A percentile compares a stretch with the other conserved stretches of the same genome.
Conservation (phyloP, 2,888 invertebrate genomes). For the Sinotaia quadrata region DNA sequence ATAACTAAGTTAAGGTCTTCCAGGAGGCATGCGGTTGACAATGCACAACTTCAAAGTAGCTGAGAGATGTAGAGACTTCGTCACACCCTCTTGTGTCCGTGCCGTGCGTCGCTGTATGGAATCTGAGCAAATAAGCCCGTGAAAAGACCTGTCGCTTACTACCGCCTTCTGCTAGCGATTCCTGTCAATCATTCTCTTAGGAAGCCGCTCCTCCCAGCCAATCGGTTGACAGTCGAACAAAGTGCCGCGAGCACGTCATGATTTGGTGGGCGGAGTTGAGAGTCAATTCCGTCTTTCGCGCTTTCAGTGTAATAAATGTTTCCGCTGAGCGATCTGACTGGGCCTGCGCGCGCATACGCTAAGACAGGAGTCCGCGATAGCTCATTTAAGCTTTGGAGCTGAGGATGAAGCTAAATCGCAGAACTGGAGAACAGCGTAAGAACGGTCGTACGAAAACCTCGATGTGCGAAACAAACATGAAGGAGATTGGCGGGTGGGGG, state of each 20-base stretch:
- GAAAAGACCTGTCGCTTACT: slow-evolving; percentile 7
- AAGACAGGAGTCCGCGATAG: background rate
- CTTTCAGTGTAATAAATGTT: background rate
- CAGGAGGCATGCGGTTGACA: too few relatives aligned
- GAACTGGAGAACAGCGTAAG: background rate
- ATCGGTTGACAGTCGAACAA: background rate
- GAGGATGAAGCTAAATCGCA: background rate
- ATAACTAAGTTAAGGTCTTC: too few relatives aligned
- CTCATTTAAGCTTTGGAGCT: too few relatives aligned
- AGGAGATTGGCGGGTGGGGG: too few relatives aligned
- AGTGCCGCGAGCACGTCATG: background rate
- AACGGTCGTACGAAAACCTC: too few relatives aligned
- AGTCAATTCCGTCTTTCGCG: slow-evolving; percentile 12
- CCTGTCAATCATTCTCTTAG: slow-evolving; percentile 21
- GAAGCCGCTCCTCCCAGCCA: slow-evolving; percentile 9
- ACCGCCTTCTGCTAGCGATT: slow-evolving; percentile 2
- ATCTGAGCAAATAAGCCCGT: slow-evolving; percentile 22
- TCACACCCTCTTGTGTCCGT: slow-evolving; percentile 21
- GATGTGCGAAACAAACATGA: too few relatives aligned
- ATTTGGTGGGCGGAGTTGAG: slow-evolving; percentile 18
- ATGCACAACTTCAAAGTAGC: too few relatives aligned
- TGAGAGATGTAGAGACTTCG: too few relatives aligned
- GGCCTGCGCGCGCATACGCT: background rate
- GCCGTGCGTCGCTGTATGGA: slow-evolving; percentile 10
- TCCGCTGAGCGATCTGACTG: background rate